Base-by-base conservation (phyloP, 2,113 vertebrate genomes). In the Polyodon spathula region DNA sequence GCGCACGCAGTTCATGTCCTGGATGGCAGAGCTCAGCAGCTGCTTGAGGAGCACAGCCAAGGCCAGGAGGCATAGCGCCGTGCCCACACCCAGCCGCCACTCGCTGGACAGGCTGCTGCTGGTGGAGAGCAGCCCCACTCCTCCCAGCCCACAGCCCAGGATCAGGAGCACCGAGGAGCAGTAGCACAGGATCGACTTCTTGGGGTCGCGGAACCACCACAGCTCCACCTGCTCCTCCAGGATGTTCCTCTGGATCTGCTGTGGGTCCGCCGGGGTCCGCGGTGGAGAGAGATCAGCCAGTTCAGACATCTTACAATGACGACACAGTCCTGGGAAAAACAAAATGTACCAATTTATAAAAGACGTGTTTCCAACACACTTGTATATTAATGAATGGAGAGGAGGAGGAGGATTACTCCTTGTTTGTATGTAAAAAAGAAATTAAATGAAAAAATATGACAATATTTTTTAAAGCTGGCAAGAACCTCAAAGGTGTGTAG, bases 1-100 rank as follows among this genome's bases (percentile, higher is more conserved):
- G 39, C 90, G 90, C 4, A 98, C 73, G 60, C 96, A 98, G 63
- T 98, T 97, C 95, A 97, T 98, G 84, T 98, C 96, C 84, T 98
- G 96, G 72, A 98, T 89, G 0, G 96, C 96, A 0, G 96, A 98
- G 78, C 96, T 97, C 76, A 98, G 84, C 71, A 98, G 87, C 69
- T 98, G 96, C 71, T 98, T 98, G 63, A 94, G 89, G 43, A 98
- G 88, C 42, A 98, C 88, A 0, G 93, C 81, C 66, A 97, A 75
- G 8, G 95, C 93, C 27, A 97, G 85, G 56, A 98, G 84, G 69
- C 96, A 98, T 59, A 98, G 89, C 0, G 88, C 86, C 0, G 91
- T 95, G 55, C 96, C 96, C 0, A 80, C 84, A 0, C 90, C 95
- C 39, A 98, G 83, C 4, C 95, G 81, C 96, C 96, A 97, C 71